Base-by-base conservation (phyloP, 2,888 invertebrate species). In the Endomychus coccineus region DNA sequence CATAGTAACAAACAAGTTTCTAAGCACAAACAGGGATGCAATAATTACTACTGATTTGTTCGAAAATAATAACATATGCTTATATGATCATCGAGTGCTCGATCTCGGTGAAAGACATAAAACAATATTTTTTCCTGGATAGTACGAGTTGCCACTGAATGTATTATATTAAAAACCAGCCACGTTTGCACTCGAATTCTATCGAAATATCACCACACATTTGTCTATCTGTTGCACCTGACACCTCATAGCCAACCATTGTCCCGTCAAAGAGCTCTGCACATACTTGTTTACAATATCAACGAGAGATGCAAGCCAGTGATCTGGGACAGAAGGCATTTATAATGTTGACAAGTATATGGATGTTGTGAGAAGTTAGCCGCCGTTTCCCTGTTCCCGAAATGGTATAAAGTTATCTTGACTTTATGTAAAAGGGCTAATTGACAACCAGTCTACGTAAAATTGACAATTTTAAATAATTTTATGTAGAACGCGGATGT, bases 291-390 rank as follows among this genome's bases (percentile, higher is more conserved):
- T 17, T 25, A 16, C 12, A 24, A 16, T 36, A 29, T 29, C 36
- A 13, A 23, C 22, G 9, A 30, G 30, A 36, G 36, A 36, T 36
- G 36, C 29, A 24, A 13, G 29, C 22, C 23, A 31, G 25, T 22
- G 30, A 36, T 36, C 15, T 12, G 21, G 16, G 14, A 23, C 35
- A 16, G 23, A 16, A 13, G 13, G 13, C 36, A 25, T 36, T 36
- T 36, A 36, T 36, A 36, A 36, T 36, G 36, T 36, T 31, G 36
- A 30, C 36, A 36, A 31, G 25, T 29, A 30, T 36, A 36, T 36
- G 36, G 36, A 36, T 31, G 36, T 36, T 36, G 36, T 36, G 36
- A 36, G 36, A 36, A 36, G 31, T 36, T 31, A 31, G 36, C 31
- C 30, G 36, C 36, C 36, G 31, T 36, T 31, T 36, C 15, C 31